Percentiles rank a stretch among this genome's conserved stretches.
These are phyloP conservation scores for Misgurnus mizolepis DNA, from an alignment of 2,113 vertebrate genomes.

Conservation along the genomic window DNA sequence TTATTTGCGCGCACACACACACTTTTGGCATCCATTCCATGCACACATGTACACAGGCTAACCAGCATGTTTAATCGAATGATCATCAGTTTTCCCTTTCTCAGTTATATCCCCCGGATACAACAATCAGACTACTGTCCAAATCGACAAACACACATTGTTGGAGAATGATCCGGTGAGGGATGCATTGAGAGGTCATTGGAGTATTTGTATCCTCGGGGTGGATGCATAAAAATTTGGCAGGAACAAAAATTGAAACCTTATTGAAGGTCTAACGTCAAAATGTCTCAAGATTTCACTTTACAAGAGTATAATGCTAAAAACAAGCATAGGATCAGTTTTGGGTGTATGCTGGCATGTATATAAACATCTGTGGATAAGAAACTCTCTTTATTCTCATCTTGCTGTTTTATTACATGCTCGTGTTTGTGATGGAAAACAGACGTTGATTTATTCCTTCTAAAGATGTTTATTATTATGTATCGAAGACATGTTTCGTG, in stretches of 20 bases:
- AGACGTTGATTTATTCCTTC: neutral
- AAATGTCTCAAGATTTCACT: neutral
- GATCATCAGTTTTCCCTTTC: conserved; percentile 1
- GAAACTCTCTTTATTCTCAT: neutral
- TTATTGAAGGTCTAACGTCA: neutral
- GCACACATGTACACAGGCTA: conserved; percentile 26
- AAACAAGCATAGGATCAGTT: too few species aligned
- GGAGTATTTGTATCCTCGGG: too few species aligned
- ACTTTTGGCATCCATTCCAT: neutral
- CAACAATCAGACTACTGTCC: conserved; percentile 4
- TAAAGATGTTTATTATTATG: neutral
- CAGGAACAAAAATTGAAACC: neutral
- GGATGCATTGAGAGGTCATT: conserved; percentile 17
- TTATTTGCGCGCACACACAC: conserved; percentile 11
- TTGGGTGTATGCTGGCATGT: neutral
- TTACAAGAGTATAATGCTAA: too few species aligned
- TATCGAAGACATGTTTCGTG: neutral
- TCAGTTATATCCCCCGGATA: neutral
- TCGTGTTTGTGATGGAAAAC: conserved; percentile 21
- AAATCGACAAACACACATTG: neutral
- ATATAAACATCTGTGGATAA: conserved; percentile 15
- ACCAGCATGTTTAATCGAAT: conserved; percentile 19
- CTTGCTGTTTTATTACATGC: neutral
- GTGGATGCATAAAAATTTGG: neutral
- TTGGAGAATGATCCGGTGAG: conserved; percentile 30